Evolutionary conservation across 2,888 invertebrate genomes (phyloP).

Genomic region (Leucoma salicis): DNA sequence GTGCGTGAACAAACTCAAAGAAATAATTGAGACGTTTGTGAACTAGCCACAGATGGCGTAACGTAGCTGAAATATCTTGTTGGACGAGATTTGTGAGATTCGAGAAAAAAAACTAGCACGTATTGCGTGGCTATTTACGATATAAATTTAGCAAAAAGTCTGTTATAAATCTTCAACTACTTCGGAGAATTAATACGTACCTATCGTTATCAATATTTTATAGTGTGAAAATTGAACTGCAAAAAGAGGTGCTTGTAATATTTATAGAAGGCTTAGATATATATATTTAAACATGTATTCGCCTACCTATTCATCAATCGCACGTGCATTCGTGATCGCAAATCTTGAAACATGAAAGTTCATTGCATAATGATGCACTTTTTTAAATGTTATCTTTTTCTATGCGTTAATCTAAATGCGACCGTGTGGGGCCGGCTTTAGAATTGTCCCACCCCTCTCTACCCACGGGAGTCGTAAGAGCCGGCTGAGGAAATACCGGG

Average conservation of each 20-base stretch:
- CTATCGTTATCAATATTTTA: not conserved
- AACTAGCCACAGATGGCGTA: conserved; percentile 1
- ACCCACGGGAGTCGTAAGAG: no score
- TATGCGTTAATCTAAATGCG: no score
- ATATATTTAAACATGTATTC: no score
- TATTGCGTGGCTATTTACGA: not conserved
- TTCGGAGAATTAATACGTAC: not conserved
- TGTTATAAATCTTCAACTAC: not conserved
- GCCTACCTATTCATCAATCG: no score
- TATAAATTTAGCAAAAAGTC: not conserved
- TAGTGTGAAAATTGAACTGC: not conserved
- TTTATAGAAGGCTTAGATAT: no score
- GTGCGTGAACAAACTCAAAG: not conserved
- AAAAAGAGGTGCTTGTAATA: not conserved
- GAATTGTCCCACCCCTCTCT: no score
- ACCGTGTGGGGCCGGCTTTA: no score
- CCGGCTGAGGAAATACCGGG: no score
- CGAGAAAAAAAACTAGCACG: not conserved
- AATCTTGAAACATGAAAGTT: no score
- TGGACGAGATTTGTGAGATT: not conserved
- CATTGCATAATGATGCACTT: no score
- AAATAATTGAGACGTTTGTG: conserved; percentile 1
- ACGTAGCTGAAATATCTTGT: not conserved
- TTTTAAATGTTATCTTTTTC: no score
- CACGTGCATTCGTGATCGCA: no score